Evolutionary conservation across 2,113 vertebrate species (phyloP).

Genomic region (Engraulis encrasicolus): DNA sequence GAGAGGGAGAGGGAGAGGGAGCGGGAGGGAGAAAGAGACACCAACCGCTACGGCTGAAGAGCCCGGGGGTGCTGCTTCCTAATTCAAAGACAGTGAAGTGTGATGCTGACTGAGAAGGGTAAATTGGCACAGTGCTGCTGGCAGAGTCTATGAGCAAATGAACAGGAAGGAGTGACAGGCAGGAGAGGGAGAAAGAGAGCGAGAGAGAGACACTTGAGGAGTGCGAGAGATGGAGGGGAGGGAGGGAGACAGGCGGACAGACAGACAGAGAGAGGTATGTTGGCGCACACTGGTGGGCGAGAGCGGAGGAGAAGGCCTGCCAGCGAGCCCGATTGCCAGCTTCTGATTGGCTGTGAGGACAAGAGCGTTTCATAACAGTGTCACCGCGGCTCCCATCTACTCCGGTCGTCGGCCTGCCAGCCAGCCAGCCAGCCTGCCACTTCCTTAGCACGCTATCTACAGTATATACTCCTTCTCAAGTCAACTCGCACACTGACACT

Average conservation of each 20-base stretch:
- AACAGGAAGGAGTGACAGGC: background rate
- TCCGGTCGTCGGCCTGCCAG: background rate
- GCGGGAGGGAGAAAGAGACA: too few relatives aligned
- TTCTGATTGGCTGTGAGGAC: slow-evolving; percentile 3
- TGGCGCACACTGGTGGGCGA: too few relatives aligned
- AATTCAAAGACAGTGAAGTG: background rate
- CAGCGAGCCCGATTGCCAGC: background rate
- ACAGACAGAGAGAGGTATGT: too few relatives aligned
- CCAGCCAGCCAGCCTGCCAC: too few relatives aligned
- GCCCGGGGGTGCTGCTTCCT: background rate
- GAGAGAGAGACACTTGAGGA: too few relatives aligned
- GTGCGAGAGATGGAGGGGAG: too few relatives aligned
- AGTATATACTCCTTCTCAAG: too few relatives aligned
- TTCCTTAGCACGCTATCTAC: too few relatives aligned
- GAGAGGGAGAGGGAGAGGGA: too few relatives aligned
- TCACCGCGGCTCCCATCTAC: background rate
- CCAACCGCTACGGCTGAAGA: background rate
- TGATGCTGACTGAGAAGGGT: background rate
- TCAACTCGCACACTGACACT: too few relatives aligned
- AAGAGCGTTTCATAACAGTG: slow-evolving; percentile 14
- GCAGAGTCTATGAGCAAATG: background rate
- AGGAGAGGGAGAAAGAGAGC: background rate
- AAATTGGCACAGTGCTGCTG: background rate
- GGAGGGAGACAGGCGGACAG: too few relatives aligned
- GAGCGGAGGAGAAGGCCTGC: background rate